Conservation (phyloP, 2,888 invertebrate genomes). For the Tetragnatha montana region DNA sequence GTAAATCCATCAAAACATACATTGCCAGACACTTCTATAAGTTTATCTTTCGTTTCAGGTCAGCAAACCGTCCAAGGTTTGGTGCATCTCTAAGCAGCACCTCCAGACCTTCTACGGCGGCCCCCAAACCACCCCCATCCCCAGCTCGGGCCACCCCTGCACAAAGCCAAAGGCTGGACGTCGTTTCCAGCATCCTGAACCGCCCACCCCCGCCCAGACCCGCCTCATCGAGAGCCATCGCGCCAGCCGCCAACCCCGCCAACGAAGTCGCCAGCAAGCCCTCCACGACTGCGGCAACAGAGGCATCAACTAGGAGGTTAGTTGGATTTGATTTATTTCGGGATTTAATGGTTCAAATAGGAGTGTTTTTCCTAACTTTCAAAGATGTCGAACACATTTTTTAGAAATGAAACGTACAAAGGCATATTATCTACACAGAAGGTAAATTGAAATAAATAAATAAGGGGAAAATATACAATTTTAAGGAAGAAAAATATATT, state of each 20-base stretch:
- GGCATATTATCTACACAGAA: too few relatives aligned
- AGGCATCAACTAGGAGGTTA: slow-evolving; percentile 29
- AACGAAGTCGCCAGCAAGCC: slow-evolving; percentile 21
- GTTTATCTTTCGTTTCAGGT: background rate
- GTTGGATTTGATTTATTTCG: background rate
- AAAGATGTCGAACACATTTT: too few relatives aligned
- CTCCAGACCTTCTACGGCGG: background rate
- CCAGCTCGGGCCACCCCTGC: slow-evolving; percentile 46
- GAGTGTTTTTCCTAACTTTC: too few relatives aligned
- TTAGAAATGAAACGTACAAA: too few relatives aligned
- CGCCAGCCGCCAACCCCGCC: slow-evolving; percentile 13
- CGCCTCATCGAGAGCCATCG: slow-evolving; percentile 2
- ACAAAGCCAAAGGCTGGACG: slow-evolving; percentile 55
- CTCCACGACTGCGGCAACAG: background rate
- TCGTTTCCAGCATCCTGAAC: slow-evolving; percentile 57
- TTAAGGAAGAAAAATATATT: too few relatives aligned
- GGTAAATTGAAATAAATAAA: too few relatives aligned
- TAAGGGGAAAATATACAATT: too few relatives aligned
- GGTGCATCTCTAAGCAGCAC: slow-evolving; percentile 29
- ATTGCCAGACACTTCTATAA: background rate
- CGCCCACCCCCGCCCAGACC: slow-evolving; percentile 36
- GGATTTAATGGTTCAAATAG: too few relatives aligned
- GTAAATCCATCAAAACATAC: background rate
- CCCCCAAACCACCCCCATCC: slow-evolving; percentile 21
- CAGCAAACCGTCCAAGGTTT: slow-evolving; percentile 44